Conservation (phyloP, 2,888 invertebrate genomes). For the Leptopilina drosophilae region DNA sequence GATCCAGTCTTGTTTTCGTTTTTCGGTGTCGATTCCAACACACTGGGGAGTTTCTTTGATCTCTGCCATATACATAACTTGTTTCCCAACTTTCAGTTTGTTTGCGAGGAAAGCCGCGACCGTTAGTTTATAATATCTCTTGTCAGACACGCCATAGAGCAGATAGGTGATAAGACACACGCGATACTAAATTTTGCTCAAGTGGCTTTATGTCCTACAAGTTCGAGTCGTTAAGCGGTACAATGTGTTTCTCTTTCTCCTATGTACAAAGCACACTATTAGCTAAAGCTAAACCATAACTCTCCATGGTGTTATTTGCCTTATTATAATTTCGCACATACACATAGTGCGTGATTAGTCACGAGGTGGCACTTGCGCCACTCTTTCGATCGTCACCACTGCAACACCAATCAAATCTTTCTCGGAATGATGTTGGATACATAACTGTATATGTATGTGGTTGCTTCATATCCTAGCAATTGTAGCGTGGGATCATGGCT, state of each 20-base stretch:
- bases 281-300: too few species aligned
- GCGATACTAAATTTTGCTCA: constrained; percentile 36
- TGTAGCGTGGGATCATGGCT: constrained; percentile 37
- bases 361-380: constrained; percentile 13
- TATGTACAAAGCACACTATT: not conserved
- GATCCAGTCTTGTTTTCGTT: too few species aligned
- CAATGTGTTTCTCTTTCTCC: constrained; percentile 12
- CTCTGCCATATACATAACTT: not conserved
- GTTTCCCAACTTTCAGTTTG: constrained; percentile 12
- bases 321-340: too few species aligned
- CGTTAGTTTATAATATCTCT: constrained; percentile 31
- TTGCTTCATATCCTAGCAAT: constrained; percentile 40
- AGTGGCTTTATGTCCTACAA: constrained; percentile 31
- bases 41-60: not conserved
- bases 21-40: too few species aligned
- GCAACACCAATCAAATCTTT: constrained; percentile 33
- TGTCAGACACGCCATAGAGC: constrained; percentile 31
- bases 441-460: constrained; percentile 1
- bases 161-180: constrained; percentile 37
- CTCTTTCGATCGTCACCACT: constrained; percentile 7
- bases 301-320: too few species aligned
- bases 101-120: constrained; percentile 25
- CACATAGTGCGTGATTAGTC: constrained; percentile 37
- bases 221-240: constrained; percentile 33
- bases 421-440: constrained; percentile 5